Evolutionary conservation across 2,113 vertebrate species (phyloP).

Genomic region (Leptobrachium leishanense): DNA sequence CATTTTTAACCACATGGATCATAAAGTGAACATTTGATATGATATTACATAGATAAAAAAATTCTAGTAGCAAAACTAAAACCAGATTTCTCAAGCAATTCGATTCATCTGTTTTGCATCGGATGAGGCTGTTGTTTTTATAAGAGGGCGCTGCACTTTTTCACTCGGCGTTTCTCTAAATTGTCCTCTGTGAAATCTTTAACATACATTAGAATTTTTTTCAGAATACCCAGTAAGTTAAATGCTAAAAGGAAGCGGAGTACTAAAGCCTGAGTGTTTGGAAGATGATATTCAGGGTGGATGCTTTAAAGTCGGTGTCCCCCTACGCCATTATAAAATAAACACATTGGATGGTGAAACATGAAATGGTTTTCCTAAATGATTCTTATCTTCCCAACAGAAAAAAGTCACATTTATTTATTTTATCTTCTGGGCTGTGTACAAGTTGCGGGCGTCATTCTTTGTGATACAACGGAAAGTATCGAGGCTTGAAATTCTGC

Average conservation of each 20-base stretch:
- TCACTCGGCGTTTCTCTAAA: background rate
- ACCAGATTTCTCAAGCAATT: background rate
- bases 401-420: slow-evolving; percentile 2
- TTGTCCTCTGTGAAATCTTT: background rate
- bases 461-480: slow-evolving; percentile 10
- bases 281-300: slow-evolving; percentile 9
- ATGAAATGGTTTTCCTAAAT: background rate
- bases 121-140: background rate
- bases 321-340: slow-evolving; percentile 15
- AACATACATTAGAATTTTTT: background rate
- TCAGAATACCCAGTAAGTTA: background rate
- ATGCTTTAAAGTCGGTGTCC: background rate
- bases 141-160: background rate
- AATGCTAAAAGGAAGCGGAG: background rate
- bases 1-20: background rate
- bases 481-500: slow-evolving; percentile 19
- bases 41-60: background rate
- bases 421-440: slow-evolving; percentile 9
- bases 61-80: background rate
- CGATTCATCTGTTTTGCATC: background rate
- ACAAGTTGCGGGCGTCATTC: slow-evolving; percentile 1
- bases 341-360: slow-evolving; percentile 7
- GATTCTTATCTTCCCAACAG: slow-evolving; percentile 8
- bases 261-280: slow-evolving; percentile 12
- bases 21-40: background rate